Evolutionary conservation across 2,797 vertebrate species (phyloP), one percentile per base, ranked within the genome.

Genomic region (Yasuhikotakia modesta): DNA sequence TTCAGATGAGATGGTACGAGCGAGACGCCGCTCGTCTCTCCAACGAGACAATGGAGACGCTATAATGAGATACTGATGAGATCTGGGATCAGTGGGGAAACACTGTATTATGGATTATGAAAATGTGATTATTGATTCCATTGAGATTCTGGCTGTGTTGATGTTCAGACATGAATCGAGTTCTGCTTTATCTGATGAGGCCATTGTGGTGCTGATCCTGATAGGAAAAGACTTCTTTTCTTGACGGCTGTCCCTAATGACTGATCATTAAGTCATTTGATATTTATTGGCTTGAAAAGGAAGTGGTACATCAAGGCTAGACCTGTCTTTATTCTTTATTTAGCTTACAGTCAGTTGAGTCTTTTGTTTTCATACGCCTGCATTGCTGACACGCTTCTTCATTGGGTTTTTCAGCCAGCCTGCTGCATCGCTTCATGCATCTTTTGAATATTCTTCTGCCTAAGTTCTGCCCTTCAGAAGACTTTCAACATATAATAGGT

Each of bases 51-150:
- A 81, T 76, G 68, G 80, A 45, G 81, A 82, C 52, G n/a, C 65
- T 81, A 55, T 79, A 85, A 81, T 76, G 83, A 79, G 79, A 81
- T 71, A 79, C 76, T 78, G 76, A 78, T 78, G 76, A 78, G 76
- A 78, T 78, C 76, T 30, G 81, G 67, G 79, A 66, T 46, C 21
- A 14, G 70, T 65, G 80, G 58, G 46, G 55, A 67, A 76, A 71
- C 48, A 68, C 73, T 78, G 57, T 67, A 70, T 16, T 79, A 80
- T 81, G 76, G 63, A 78, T 61, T 80, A 78, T 76, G 68, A 77
- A 72, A 80, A 80, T 67, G 45, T 80, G 74, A 82, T 78, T 80
- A 80, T 75, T 73, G 67, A 30, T 75, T 61, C 76, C 74, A 27
- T 74, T 79, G 78, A 76, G 76, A 84, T 77, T 45, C 55, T 17